These are phyloP conservation scores for Cenopis cana DNA, from an alignment of 2,888 invertebrate species.

Conservation along the genomic window DNA sequence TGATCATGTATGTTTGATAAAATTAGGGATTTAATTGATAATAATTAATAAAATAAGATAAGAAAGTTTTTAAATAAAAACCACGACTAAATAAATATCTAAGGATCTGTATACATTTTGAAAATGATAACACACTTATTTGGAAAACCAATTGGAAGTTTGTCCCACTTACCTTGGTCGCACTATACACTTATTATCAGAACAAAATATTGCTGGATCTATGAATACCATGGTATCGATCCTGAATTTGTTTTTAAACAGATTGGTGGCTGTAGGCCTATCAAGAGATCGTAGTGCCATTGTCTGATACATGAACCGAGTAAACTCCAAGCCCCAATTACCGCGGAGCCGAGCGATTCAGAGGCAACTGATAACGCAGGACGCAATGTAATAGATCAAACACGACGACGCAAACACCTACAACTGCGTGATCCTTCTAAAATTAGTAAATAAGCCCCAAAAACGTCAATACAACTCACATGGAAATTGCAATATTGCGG, in stretches of 20 bases:
- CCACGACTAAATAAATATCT: background rate
- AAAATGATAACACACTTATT: background rate
- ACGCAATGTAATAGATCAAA: constrained; percentile 57
- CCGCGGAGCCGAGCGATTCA: constrained; percentile 36
- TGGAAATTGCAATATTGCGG: constrained; percentile 79
- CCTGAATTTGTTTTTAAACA: constrained; percentile 34
- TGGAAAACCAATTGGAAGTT: constrained; percentile 4
- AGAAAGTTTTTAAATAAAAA: background rate
- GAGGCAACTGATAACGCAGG: constrained; percentile 45
- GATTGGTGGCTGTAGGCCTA: constrained; percentile 47
- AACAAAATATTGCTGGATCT: constrained; percentile 23
- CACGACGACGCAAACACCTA: constrained; percentile 53
- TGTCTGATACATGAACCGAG: constrained; percentile 43
- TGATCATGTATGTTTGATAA: too few species aligned
- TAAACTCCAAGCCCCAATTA: constrained; percentile 28
- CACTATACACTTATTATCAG: constrained; percentile 29
- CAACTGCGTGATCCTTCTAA: constrained; percentile 63
- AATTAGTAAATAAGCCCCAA: constrained; percentile 67
- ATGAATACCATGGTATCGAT: constrained; percentile 33
- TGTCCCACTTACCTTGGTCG: constrained; percentile 23
- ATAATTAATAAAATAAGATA: too few species aligned
- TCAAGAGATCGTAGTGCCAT: constrained; percentile 46
- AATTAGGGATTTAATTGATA: too few species aligned
- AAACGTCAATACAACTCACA: constrained; percentile 68
- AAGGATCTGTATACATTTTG: background rate